Evolutionary conservation across 2,888 invertebrate species (phyloP).

Genomic region (Drosophila lutescens): DNA sequence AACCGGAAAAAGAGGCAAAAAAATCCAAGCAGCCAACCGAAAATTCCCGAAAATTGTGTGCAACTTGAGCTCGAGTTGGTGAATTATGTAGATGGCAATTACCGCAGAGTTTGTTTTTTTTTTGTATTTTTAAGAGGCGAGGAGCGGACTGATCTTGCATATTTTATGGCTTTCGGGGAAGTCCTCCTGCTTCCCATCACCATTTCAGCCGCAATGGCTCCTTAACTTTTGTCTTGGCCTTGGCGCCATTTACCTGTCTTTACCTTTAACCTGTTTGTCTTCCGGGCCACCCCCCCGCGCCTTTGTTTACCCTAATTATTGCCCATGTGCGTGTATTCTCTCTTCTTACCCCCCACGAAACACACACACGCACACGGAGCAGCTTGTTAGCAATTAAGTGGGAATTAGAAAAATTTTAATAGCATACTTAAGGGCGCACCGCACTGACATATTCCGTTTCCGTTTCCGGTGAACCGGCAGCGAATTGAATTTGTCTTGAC

Average conservation of each 20-base stretch:
- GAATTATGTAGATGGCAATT: conserved; percentile 45
- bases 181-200: not conserved
- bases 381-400: conserved; percentile 73
- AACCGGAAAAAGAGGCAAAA: not conserved
- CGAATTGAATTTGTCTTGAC: conserved; percentile 19
- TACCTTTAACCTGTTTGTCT: conserved; percentile 8
- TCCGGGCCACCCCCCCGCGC: not conserved
- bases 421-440: conserved; percentile 59
- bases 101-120: conserved; percentile 6
- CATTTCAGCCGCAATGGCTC: not conserved
- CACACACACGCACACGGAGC: conserved; percentile 5
- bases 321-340: conserved; percentile 1
- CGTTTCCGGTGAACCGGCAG: not conserved
- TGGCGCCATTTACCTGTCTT: conserved; percentile 8
- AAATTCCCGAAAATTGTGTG: conserved; percentile 54
- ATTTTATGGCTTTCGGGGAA: conserved; percentile 22
- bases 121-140: not conserved
- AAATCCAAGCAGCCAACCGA: conserved; percentile 22
- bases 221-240: conserved; percentile 2
- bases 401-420: conserved; percentile 71
- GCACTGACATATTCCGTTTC: conserved; percentile 26
- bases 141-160: conserved; percentile 20
- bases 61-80: conserved; percentile 21
- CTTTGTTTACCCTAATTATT: conserved; percentile 63
- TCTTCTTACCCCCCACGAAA: not conserved